Base-by-base conservation (phyloP, 1,140 invertebrate genomes). In the Papilio helenus region DNA sequence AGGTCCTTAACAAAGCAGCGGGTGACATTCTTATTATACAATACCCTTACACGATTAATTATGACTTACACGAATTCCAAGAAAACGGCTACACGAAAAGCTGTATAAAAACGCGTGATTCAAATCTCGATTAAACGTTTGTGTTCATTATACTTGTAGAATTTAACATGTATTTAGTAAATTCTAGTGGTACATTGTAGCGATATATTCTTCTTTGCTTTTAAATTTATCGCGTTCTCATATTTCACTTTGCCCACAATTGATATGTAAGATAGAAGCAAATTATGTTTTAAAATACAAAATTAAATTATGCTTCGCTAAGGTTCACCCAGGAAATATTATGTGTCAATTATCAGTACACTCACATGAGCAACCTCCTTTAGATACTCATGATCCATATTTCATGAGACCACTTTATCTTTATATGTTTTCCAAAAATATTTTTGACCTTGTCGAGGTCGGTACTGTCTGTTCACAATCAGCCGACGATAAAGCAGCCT, bases 391-490 rank as follows among this genome's bases (percentile, higher is more conserved):
- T 68, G 61, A 2, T 58, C n/a, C 61, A 16, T 29, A 34, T 29
- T 29, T 29, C 23, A 65, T 65, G 61, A 65, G 58, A 23, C 58
- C 82, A 82, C 76, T 71, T 78, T 82, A 88, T 80, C 79, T 81
- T 82, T 80, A 84, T 42, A 44, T 77, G 71, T 80, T 80, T 68
- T 71, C 80, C 80, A 72, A 74, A 84, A 86, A 85, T 86, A 85
- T 86, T 83, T 49, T 46, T 85, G 90, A 93, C 93, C 92, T 94
- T 93, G 89, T 68, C 80, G 88, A 90, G 91, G 92, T 93, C 91
- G 88, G 81, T 81, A 79, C 82, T 86, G 86, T 92, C 91, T 90
- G 90, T 90, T 89, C 86, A 81, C 89, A 89, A 86, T 83, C 85
- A 87, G 83, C 86, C 82, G 82, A 84, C 87, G 86, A 93, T 93